These are phyloP conservation scores for Spodoptera frugiperda DNA, from an alignment of 1,140 invertebrate genomes.

Conservation along the genomic window DNA sequence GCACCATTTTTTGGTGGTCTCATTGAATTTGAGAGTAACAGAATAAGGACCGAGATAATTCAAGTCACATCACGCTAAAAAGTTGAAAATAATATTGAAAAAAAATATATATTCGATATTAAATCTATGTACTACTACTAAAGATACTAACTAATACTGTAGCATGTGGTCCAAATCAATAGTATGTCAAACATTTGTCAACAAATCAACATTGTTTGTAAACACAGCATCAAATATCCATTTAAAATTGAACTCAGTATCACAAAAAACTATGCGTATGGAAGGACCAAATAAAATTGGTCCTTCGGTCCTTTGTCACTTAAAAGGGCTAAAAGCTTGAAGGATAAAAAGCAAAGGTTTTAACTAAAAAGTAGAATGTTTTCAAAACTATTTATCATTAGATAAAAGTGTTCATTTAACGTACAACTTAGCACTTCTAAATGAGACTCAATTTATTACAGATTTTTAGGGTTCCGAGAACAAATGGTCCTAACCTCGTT, in stretches of 20 bases:
- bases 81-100: too few relatives aligned
- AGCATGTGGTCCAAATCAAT: too few relatives aligned
- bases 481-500: background rate
- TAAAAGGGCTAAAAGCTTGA: conserved; percentile 71
- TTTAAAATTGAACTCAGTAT: background rate
- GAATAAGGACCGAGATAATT: too few relatives aligned
- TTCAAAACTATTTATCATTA: conserved; percentile 51
- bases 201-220: conserved; percentile 70
- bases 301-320: conserved; percentile 66
- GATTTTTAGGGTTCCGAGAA: conserved; percentile 1
- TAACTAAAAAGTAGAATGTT: conserved; percentile 59
- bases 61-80: too few relatives aligned
- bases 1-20: too few relatives aligned
- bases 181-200: too few relatives aligned
- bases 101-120: too few relatives aligned
- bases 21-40: too few relatives aligned
- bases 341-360: conserved; percentile 67
- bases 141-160: too few relatives aligned
- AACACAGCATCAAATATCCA: conserved; percentile 34
- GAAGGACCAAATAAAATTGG: conserved; percentile 39
- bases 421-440: conserved; percentile 34
- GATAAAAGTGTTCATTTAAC: conserved; percentile 26
- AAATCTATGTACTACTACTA: too few relatives aligned
- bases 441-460: conserved; percentile 33
- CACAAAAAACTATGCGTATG: background rate